Base-by-base conservation (phyloP, 1,140 invertebrate species). In the Charaxes varanes region DNA sequence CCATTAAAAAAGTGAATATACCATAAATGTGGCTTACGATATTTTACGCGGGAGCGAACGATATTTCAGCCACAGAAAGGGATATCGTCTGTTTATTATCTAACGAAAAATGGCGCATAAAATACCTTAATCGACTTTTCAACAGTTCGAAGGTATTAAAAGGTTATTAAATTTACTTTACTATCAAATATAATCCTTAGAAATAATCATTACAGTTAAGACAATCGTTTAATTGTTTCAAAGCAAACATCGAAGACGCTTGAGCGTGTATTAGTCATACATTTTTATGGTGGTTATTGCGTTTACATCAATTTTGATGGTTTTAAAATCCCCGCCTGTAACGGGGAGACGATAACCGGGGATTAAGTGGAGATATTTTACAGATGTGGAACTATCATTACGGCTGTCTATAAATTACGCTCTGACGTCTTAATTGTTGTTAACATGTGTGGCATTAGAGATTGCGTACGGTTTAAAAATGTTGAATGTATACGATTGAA, bases 351-450 rank as follows among this genome's bases (percentile, higher is more conserved):
- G 28, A 38, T 46, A 46, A 38, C 35, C 8, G 28, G 21, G 33
- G 43, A 46, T 46, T 38, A 46, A 40, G 28, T 40, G 10, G 35
- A 46, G 36, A 38, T 46, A 38, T 32, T 46, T 33, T 31, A 46
- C 35, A 46, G 36, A 46, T 38, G 43, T 37, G 36, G 18, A 15
- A 17, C 33, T 44, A 44, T 44, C 33, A 44, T 44, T 44, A 44
- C 23, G 11, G 26, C 14, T 23, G 35, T 4, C 6, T 33, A 27
- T 44, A 44, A 44, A 36, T 44, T 36, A 44, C 37, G 33, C 34
- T 31, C 37, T 36, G 41, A 44, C 34, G 27, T 27, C 30, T 31
- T 44, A 44, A 44, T 44, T 32, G 18, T 14, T 33, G 24, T 35
- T 34, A 43, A 43, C 41, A 35, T 43, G 32, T 38, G 35, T 43